phyloP scores from a whole-genome alignment of 2,113 vertebrate species.

The Pimephales promelas region DNA sequence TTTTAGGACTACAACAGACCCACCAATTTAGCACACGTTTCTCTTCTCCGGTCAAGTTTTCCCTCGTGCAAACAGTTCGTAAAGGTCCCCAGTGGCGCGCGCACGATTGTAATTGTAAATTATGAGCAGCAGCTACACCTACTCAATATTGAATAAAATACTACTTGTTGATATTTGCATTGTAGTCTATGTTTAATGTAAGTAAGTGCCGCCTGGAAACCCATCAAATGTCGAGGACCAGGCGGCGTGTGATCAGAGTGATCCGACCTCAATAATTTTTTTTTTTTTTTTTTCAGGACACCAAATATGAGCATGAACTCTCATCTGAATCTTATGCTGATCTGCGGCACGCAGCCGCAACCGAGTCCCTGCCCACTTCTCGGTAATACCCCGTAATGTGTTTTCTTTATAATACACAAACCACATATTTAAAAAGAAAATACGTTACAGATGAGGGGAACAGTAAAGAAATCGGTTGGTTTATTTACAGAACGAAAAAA shows the following conservation, averaged over 20 bases:
- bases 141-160: background rate
- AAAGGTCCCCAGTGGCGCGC: background rate
- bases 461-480: background rate
- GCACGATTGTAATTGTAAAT: background rate
- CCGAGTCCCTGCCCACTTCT: background rate
- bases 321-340: background rate
- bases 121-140: background rate
- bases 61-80: background rate
- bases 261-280: no score
- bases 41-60: background rate
- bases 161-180: constrained; percentile 13
- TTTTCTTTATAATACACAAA: background rate
- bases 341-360: constrained; percentile 2
- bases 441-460: background rate
- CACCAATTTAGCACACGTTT: background rate
- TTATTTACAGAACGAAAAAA: background rate
- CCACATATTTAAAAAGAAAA: background rate
- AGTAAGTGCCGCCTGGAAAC: background rate
- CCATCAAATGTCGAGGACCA: background rate
- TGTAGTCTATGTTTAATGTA: background rate
- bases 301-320: constrained; percentile 2
- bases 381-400: background rate
- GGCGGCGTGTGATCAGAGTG: background rate
- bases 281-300: background rate
- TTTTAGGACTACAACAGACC: background rate